Evolutionary conservation across 1,140 invertebrate species (phyloP), one percentile per base, ranked within the genome.

Genomic region (Drosophila sturtevanti): DNA sequence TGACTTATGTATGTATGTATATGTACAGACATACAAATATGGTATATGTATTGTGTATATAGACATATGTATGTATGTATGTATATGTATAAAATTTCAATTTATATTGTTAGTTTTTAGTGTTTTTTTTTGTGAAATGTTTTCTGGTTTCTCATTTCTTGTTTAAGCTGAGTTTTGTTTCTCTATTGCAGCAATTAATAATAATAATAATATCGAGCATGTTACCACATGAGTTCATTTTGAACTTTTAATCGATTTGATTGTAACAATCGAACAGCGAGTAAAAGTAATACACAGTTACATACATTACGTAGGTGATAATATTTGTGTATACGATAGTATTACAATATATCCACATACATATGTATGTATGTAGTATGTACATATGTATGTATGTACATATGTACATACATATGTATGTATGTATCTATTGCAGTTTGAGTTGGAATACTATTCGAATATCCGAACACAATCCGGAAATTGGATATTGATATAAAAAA

Each of bases 101-200:
- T 79, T 77, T 67, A 63, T 73, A 73, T 71, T 73, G 65, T 66
- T 79, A 37, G 56, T 59, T 60, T 55, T 51, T 58, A 18, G 56
- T 74, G 61, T 34, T 10, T 79, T 81, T 67, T 70, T 58, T 63
- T 63, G 41, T 48, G 54, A 77, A 72, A 72, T 56, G 76, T 76
- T 72, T 76, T 68, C 77, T 68, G 77, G 82, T 85, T 85, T 79
- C 67, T 77, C 44, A 72, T 64, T 72, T 79, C 66, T 66, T 62
- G 74, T 73, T 63, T 64, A 65, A 67, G 52, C 70, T 74, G 58
- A 62, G 63, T 56, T 74, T 69, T 48, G 16, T 21, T 48, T 48
- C 16, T 21, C 41, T 48, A 21, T 48, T 48, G 41, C 41, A 48
- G 41, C 41, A 48, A 48, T 48, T 48, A 48, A 21, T 48, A 21